These are phyloP conservation scores for Plectropomus leopardus DNA, from an alignment of 2,113 vertebrate genomes.

Conservation along the genomic window DNA sequence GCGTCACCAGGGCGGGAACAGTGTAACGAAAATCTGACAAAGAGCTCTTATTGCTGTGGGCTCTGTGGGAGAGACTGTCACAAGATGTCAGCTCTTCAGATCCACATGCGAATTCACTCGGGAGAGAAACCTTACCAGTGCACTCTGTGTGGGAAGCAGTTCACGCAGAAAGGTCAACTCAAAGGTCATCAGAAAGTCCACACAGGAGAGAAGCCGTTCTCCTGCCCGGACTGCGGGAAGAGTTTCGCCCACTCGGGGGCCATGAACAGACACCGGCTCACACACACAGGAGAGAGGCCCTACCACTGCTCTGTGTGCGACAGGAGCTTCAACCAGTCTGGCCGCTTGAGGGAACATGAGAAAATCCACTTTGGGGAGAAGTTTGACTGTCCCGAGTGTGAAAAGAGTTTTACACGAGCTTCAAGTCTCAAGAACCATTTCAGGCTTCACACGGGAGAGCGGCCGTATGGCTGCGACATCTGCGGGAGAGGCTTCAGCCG, in stretches of 20 bases:
- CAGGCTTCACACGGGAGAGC: slow-evolving; percentile 85
- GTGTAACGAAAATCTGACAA: slow-evolving; percentile 27
- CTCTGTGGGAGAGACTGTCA: slow-evolving; percentile 82
- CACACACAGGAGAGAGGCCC: slow-evolving; percentile 81
- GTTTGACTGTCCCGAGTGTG: slow-evolving; percentile 79
- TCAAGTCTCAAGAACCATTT: slow-evolving; percentile 87
- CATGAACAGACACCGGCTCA: slow-evolving; percentile 81
- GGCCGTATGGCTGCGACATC: slow-evolving; percentile 75
- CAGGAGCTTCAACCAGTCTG: slow-evolving; percentile 84
- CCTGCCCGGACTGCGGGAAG: slow-evolving; percentile 79
- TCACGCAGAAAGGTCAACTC: slow-evolving; percentile 80
- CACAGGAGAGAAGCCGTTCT: slow-evolving; percentile 76
- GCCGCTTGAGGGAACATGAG: slow-evolving; percentile 82
- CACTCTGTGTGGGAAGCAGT: slow-evolving; percentile 78
- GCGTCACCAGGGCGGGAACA: slow-evolving; percentile 21
- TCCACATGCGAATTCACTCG: slow-evolving; percentile 81
- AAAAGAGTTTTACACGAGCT: slow-evolving; percentile 82
- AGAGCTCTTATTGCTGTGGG: slow-evolving; percentile 77
- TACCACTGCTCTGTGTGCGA: slow-evolving; percentile 84
- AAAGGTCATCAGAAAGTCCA: slow-evolving; percentile 81
- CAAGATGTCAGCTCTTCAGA: slow-evolving; percentile 79
- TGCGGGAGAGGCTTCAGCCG: slow-evolving; percentile 79
- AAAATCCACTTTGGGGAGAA: slow-evolving; percentile 85
- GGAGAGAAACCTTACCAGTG: slow-evolving; percentile 80
- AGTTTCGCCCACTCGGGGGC: slow-evolving; percentile 78